These are phyloP conservation scores for Oncorhynchus clarkii DNA, from an alignment of 2,113 vertebrate species.

Conservation along the genomic window DNA sequence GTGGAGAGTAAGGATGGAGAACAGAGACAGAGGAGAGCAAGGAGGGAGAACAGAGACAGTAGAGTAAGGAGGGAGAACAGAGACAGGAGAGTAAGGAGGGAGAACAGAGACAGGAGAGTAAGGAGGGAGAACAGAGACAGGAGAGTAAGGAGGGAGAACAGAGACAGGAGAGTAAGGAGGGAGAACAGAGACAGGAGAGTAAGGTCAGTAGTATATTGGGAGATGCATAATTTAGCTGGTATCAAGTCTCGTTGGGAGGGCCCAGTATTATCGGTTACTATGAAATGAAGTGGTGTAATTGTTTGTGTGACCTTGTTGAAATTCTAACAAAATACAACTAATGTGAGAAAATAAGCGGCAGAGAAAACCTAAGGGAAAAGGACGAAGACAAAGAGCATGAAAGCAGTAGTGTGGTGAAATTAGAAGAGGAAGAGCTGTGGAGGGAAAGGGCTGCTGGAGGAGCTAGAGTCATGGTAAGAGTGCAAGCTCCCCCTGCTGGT, in stretches of 20 bases:
- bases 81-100: no score
- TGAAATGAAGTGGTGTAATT: constrained; percentile 37
- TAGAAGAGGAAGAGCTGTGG: constrained; percentile 15
- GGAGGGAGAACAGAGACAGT: no score
- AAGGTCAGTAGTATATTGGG: constrained; percentile 25
- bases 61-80: no score
- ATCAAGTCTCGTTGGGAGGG: constrained; percentile 38
- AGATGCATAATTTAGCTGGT: constrained; percentile 49
- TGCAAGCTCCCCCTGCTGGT: constrained; percentile 72
- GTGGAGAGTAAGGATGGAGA: no score
- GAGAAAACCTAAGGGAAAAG: constrained; percentile 35
- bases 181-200: no score
- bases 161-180: no score
- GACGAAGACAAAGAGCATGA: constrained; percentile 48
- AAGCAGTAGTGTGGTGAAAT: constrained; percentile 4
- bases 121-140: constrained; percentile 24
- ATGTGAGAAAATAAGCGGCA: constrained; percentile 33
- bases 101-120: no score
- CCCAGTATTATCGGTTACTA: constrained; percentile 34
- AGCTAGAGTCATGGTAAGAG: constrained; percentile 42
- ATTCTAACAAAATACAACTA: constrained; percentile 4
- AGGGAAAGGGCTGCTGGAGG: constrained; percentile 21
- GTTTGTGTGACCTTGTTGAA: constrained; percentile 22
- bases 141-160: constrained; percentile 6
- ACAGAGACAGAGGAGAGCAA: no score